Base-by-base conservation (phyloP, 1,140 invertebrate genomes). In the Danaus plexippus region DNA sequence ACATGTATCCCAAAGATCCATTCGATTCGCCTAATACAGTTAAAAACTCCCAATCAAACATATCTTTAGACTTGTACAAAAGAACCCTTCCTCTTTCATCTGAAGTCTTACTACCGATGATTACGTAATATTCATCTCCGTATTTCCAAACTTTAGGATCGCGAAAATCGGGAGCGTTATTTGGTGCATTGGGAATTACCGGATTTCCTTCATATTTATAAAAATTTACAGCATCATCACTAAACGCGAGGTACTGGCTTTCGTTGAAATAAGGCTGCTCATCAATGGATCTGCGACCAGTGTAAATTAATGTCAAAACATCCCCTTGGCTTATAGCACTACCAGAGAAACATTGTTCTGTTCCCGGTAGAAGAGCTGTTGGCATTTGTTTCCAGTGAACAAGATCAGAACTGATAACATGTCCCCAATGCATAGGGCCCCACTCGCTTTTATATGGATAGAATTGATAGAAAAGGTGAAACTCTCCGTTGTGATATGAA, bases 341-440 rank as follows among this genome's bases (percentile, higher is more conserved):
- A 7, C 87, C 87, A 6, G 85, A 87, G 59, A 88, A 88, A 49
- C 80, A 83, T 58, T 75, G 67, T 55, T 87, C 84, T 4, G 76
- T 58, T 43, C 78, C 85, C 10, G 87, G 87, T 2, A 85, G 9
- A 12, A 87, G 59, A 9, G 87, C 87, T 10, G 81, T 85, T 0
- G 87, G 85, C 7, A 79, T 60, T 52, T 77, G 61, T 41, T 73
- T 71, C 87, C 87, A 88, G 44, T 76, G 59, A 0, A 87, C 77
- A 4, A 88, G 63, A 56, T 88, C 80, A 7, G 61, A 55, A 49
- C 85, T 82, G 1, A 64, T 50, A 0, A 74, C 73, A 52, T 87
- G 86, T 0, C 87, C 85, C 85, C 87, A 88, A 48, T 85, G 80
- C 74, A 87, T 83, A 0, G 82, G 81, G 0, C 83, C 85, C 78